Conservation (phyloP, 2,113 vertebrate genomes). For the Spermophilus dauricus region DNA sequence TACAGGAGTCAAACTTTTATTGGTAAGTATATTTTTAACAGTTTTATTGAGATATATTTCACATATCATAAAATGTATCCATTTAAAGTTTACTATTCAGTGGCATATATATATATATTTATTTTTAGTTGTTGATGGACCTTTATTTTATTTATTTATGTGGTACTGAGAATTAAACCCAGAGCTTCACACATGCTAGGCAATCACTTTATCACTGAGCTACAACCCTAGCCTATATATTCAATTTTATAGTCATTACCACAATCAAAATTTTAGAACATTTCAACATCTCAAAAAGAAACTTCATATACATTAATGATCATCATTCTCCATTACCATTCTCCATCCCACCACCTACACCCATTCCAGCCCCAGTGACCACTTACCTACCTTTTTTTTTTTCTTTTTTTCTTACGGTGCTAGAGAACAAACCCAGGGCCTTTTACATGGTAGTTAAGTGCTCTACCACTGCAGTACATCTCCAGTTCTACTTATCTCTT, state of each 20-base stretch:
- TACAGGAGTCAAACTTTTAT: conserved; percentile 94
- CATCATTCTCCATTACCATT: background rate
- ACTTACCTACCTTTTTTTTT: background rate
- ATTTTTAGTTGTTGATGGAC: too few species aligned
- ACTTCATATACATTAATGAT: background rate
- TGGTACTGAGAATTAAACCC: too few species aligned
- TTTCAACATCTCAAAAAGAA: background rate
- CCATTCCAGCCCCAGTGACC: background rate
- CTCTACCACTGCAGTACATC: background rate
- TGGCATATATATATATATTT: background rate
- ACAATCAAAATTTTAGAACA: conserved; percentile 22
- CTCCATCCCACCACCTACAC: background rate
- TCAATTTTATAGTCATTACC: background rate
- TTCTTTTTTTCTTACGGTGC: background rate
- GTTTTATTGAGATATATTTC: background rate
- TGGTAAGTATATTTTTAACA: conserved; percentile 89
- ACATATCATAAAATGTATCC: background rate
- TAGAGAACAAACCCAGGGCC: background rate
- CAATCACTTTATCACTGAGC: too few species aligned
- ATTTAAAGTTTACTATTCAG: background rate
- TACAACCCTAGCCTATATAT: too few species aligned
- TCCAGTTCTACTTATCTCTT: background rate
- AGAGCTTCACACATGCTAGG: too few species aligned
- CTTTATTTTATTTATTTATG: too few species aligned
- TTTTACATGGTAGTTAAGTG: background rate